phyloP scores from a whole-genome alignment of 2,113 vertebrate genomes.

The Platycercus adscitus region DNA sequence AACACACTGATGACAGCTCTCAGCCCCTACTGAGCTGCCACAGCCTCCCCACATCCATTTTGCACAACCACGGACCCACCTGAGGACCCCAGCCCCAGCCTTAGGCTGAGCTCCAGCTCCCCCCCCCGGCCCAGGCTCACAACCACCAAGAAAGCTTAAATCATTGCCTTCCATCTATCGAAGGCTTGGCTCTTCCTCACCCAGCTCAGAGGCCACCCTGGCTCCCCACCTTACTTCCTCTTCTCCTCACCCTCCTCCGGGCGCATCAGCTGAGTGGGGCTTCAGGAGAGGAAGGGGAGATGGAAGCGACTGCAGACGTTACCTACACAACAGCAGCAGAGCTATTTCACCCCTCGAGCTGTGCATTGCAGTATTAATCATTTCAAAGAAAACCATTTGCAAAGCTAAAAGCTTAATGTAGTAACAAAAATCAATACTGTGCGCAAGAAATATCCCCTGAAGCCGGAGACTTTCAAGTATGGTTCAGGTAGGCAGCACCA shows the following conservation, averaged over 20 bases:
- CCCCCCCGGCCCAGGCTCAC: background rate
- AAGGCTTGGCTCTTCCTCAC: constrained; percentile 16
- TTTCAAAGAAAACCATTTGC: constrained; percentile 28
- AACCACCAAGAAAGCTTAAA: background rate
- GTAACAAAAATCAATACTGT: constrained; percentile 58
- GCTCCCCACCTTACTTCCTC: background rate
- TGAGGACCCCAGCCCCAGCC: background rate
- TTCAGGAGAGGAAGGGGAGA: background rate
- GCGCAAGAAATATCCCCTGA: background rate
- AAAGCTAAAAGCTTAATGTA: constrained; percentile 56
- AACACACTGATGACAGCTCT: background rate
- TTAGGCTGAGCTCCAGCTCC: background rate
- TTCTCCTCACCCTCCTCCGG: background rate
- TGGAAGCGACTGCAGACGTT: background rate
- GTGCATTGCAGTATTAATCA: background rate
- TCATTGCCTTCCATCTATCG: background rate
- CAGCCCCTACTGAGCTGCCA: background rate
- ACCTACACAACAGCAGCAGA: background rate
- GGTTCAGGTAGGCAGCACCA: background rate
- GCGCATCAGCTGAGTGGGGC: background rate
- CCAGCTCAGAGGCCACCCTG: background rate
- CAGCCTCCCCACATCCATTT: background rate
- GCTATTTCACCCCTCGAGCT: background rate
- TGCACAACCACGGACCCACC: background rate
- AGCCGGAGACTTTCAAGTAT: background rate